Conservation (phyloP, 2,797 vertebrate genomes). For the Psittacula echo region DNA sequence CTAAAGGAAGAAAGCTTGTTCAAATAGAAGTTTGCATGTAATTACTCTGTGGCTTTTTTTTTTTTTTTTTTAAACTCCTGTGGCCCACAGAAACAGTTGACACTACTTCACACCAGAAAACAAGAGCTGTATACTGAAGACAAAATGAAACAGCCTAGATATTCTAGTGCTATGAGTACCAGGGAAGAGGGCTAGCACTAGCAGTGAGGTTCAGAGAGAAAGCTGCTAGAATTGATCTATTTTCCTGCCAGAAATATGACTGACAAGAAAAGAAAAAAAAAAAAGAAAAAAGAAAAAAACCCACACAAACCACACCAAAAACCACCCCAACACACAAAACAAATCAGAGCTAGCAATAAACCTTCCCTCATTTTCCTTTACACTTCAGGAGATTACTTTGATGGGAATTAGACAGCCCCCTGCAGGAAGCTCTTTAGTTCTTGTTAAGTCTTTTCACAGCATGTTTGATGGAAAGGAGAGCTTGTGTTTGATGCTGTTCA, state of each 20-base stretch:
- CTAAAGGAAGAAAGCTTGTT: background rate
- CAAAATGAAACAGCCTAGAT: background rate
- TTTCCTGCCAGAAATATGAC: conserved; percentile 32
- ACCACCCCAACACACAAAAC: background rate
- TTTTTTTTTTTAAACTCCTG: background rate
- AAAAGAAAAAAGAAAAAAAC: background rate
- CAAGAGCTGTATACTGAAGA: background rate
- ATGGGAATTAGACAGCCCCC: conserved; percentile 78
- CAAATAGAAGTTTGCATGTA: background rate
- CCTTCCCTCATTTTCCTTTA: conserved; percentile 60
- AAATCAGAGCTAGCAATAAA: conserved; percentile 55
- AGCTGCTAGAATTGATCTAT: conserved; percentile 41
- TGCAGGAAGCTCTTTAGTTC: conserved; percentile 73
- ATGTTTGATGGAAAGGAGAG: conserved; percentile 61
- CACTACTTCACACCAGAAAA: background rate
- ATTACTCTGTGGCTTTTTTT: background rate
- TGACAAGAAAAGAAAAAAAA: background rate
- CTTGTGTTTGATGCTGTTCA: conserved; percentile 71
- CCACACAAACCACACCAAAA: background rate
- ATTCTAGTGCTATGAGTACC: background rate
- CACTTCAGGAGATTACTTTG: conserved; percentile 69
- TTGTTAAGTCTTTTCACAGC: conserved; percentile 68
- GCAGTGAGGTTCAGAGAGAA: background rate
- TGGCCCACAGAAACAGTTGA: background rate
- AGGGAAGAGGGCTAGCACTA: background rate